Evolutionary conservation across 2,113 vertebrate genomes (phyloP).

Genomic region (Siniperca chuatsi): DNA sequence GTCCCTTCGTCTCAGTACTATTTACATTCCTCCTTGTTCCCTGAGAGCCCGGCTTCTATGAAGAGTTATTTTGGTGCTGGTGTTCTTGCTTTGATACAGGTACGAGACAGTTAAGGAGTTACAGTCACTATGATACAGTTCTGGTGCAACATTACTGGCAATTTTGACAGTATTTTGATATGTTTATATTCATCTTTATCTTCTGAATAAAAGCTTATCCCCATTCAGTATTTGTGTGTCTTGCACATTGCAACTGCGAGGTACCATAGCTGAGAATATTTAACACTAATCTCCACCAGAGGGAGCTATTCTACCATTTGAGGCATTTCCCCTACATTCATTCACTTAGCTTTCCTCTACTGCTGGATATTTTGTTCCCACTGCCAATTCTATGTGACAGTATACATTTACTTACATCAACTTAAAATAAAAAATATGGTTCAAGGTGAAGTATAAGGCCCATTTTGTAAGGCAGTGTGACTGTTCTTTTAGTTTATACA

Average conservation of each 20-base stretch:
- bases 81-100: too few relatives aligned
- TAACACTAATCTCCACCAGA: constrained; percentile 48
- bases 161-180: neutral
- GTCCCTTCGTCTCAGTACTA: too few relatives aligned
- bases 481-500: neutral
- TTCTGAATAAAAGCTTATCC: neutral
- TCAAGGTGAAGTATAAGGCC: neutral
- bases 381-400: too few relatives aligned
- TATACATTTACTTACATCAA: neutral
- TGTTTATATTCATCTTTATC: neutral
- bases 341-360: neutral
- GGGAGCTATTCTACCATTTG: constrained; percentile 42
- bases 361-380: neutral
- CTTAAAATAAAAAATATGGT: neutral
- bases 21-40: too few relatives aligned
- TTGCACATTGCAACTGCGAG: neutral
- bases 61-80: too few relatives aligned
- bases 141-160: neutral
- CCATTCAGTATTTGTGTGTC: neutral
- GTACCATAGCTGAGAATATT: neutral
- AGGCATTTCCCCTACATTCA: neutral
- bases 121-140: too few relatives aligned
- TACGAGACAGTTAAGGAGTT: neutral
- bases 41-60: too few relatives aligned
- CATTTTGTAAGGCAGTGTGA: neutral